Evolutionary conservation across 2,888 invertebrate genomes (phyloP), one percentile per base, ranked within the genome.

Genomic region (Epistrophe eligans): DNA sequence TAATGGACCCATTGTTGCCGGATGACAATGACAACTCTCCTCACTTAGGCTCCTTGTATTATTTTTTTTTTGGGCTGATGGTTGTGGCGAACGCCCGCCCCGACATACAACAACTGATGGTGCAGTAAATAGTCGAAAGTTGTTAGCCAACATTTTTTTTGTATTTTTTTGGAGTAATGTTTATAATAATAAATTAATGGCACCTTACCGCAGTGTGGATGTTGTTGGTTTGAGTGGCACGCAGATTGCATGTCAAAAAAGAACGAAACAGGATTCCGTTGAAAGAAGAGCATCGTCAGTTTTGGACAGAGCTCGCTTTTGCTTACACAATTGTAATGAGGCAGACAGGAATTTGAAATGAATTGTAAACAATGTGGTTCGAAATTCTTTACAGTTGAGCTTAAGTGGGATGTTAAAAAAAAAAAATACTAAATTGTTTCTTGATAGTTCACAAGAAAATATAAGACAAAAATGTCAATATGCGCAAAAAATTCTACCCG

Each of bases 1-100:
- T 80, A 84, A 84, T 84, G 84, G 84, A 76, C 76, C 80, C 80
- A 84, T 84, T 84, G 84, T 84, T 84, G 76, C 80, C 84, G 80
- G 66, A 84, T 84, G 84, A 84, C 84, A 84, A 84, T 84, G 84
- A 84, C 80, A 84, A 84, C 66, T 79, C 60, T 71, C 79, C 71
- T 71, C 79, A 84, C 79, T 84, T 76, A 50, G 57, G 45, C 64
- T 45, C 32, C 62, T 43, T 62, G n/a, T 35, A 10, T n/a, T 60
- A 38, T 13, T 40, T 40, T 50, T 55, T 35, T 6, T 35, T 67
- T 67, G 6, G 67, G 28, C 24, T 60, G 48, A 19, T 17, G 45
- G 38, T 32, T 28, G 50, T 17, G 28, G 55, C 15, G 35, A n/a
- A 58, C 11, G 17, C n/a, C 19, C 24, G 24, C 24, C 24, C 19